These are phyloP conservation scores for Corythornis madagascariensis DNA, from an alignment of 2,113 vertebrate species.

Conservation along the genomic window DNA sequence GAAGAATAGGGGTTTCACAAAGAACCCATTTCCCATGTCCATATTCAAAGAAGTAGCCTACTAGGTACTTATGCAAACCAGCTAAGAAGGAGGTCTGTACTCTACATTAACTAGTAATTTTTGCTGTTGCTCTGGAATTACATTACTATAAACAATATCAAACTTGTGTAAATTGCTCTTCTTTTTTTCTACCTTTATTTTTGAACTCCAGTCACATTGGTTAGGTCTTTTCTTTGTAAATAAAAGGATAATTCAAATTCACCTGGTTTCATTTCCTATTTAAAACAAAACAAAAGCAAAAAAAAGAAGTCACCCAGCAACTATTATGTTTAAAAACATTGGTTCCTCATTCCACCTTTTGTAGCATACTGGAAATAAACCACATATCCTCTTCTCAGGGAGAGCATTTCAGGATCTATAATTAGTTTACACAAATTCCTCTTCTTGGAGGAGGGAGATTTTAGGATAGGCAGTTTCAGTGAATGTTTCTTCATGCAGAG, in stretches of 20 bases:
- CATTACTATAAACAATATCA: not conserved
- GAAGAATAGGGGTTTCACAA: not conserved
- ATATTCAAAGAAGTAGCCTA: not conserved
- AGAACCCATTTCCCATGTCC: not conserved
- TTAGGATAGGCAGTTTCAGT: not conserved
- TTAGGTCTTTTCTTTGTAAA: not conserved
- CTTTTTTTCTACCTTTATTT: not conserved
- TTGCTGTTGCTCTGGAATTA: not conserved
- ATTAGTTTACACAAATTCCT: not conserved
- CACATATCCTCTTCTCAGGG: not conserved
- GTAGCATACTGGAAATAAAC: not conserved
- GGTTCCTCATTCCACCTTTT: not conserved
- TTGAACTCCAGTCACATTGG: not conserved
- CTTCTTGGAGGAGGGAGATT: not conserved
- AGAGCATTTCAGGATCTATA: not conserved
- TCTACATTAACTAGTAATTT: not conserved
- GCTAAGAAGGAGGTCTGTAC: not conserved
- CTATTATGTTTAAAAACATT: not conserved
- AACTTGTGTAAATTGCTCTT: accelerated
- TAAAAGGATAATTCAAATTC: not conserved
- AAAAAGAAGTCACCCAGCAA: not conserved
- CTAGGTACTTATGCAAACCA: not conserved
- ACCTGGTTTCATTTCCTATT: not conserved
- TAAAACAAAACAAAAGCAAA: not conserved
- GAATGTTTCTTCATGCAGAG: not conserved